A percentile compares a stretch with the other conserved stretches of the same genome.
Evolutionary conservation across 2,797 vertebrate species (phyloP).

Genomic region (Synanceia verrucosa): DNA sequence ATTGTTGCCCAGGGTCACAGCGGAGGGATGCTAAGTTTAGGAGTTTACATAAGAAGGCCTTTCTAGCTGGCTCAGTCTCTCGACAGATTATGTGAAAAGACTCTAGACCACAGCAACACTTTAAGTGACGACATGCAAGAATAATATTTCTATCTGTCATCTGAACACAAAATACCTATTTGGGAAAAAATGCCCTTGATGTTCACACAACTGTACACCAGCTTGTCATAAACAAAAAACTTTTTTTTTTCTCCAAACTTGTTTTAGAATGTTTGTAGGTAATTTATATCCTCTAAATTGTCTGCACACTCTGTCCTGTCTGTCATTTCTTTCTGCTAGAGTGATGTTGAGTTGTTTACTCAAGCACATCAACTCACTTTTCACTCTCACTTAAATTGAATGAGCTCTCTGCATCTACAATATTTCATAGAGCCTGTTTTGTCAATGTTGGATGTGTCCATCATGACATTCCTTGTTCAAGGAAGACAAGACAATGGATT

Average conservation of each 20-base stretch:
- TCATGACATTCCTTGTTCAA: conserved; percentile 70
- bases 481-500: conserved; percentile 80
- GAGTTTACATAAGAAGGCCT: conserved; percentile 71
- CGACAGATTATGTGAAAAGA: conserved; percentile 72
- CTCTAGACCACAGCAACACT: conserved; percentile 64
- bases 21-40: conserved; percentile 75
- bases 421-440: conserved; percentile 68
- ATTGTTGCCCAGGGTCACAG: conserved; percentile 77
- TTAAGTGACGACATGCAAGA: conserved; percentile 60
- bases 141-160: conserved; percentile 72
- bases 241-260: conserved; percentile 46
- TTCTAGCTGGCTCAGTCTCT: conserved; percentile 65
- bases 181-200: conserved; percentile 63
- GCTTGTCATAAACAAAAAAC: conserved; percentile 54
- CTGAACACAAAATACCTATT: conserved; percentile 65
- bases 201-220: conserved; percentile 44
- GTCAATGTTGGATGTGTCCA: conserved; percentile 76
- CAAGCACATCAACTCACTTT: conserved; percentile 80
- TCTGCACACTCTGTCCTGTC: conserved; percentile 71
- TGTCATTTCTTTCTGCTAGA: conserved; percentile 65
- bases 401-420: conserved; percentile 68
- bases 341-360: conserved; percentile 79
- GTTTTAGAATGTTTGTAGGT: conserved; percentile 67
- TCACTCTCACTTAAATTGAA: conserved; percentile 81
- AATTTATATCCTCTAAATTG: conserved; percentile 75